Evolutionary conservation across 2,113 vertebrate genomes (phyloP), one percentile per base, ranked within the genome.

Genomic region (Menura novaehollandiae): DNA sequence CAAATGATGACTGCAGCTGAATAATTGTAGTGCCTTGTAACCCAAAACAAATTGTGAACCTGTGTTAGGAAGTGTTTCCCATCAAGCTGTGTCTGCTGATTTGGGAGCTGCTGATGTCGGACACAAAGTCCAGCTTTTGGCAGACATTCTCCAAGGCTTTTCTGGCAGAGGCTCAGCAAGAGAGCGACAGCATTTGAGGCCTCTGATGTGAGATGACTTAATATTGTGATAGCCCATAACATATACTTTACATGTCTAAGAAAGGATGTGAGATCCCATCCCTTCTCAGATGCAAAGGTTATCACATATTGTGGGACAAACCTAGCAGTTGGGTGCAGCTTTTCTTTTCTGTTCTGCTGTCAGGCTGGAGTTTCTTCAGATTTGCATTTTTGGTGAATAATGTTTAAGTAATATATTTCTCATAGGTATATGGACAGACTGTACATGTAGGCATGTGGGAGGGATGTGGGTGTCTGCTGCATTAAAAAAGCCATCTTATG

Each of bases 351-450:
- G 10, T 30, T 53, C 67, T 55, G 19, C 14, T 83, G 8, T 66
- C 20, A 80, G 69, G 37, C 13, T 91, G n/a, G 4, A 86, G 14
- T 83, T 85, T 91, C 53, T 88, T 88, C 52, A 84, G 68, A 71
- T 62, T 67, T 95, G 7, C 43, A 32, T 30, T 10, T 90, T 91
- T 55, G 41, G 55, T 72, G 49, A 83, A 26, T 76, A 85, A 62
- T 28, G 33, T 79, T 94, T 76, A 83, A 94, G 74, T 93, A 82
- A 79, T 88, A 14, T 16, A 58, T 82, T 91, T 93, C 85, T 78
- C 30, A 5, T 80, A 86, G 44, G 33, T 83, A 27, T 69, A 8
- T 66, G 37, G 47, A 71, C 59, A 86, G 43, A 51, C 39, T 8
- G 6, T 58, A 23, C 74, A 44, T 62, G 44, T 60, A 81, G 35